These are phyloP conservation scores for Epizoanthus stellaris DNA, from an alignment of 92 coral and sea anemone species.

Conservation along the genomic window DNA sequence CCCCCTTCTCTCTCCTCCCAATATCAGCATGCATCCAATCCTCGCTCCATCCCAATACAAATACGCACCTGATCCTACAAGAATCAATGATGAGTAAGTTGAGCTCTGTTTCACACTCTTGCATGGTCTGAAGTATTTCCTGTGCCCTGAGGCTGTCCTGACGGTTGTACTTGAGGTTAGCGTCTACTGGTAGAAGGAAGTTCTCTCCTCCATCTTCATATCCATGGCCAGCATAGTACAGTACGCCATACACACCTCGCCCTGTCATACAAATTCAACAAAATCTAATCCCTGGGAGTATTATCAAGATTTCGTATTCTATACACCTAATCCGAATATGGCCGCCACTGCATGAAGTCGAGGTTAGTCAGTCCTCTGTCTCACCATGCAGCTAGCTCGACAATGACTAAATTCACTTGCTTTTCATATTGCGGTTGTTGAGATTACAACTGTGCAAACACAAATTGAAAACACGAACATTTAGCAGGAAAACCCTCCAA, in stretches of 20 bases:
- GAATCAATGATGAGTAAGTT: slow-evolving; percentile 93
- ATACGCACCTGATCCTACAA: slow-evolving; percentile 81
- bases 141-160: slow-evolving; percentile 94
- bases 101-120: slow-evolving; percentile 81
- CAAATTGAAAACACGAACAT: too few relatives aligned
- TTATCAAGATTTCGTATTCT: not conserved
- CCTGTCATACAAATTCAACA: slow-evolving; percentile 48
- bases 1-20: too few relatives aligned
- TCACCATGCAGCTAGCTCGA: too few relatives aligned
- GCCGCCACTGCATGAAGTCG: too few relatives aligned
- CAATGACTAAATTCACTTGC: too few relatives aligned
- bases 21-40: too few relatives aligned
- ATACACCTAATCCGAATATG: too few relatives aligned
- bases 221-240: slow-evolving; percentile 97
- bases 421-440: too few relatives aligned
- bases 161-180: slow-evolving; percentile 75
- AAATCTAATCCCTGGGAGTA: not conserved
- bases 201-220: slow-evolving; percentile 96
- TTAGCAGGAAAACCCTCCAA: too few relatives aligned
- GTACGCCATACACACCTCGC: slow-evolving; percentile 87
- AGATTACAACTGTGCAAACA: too few relatives aligned
- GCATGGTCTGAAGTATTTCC: slow-evolving; percentile 93
- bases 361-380: too few relatives aligned
- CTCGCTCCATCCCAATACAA: not conserved
- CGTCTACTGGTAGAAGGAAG: slow-evolving; percentile 89